These are phyloP conservation scores for Bombyx huttoni DNA, from an alignment of 2,888 invertebrate species.

Conservation along the genomic window DNA sequence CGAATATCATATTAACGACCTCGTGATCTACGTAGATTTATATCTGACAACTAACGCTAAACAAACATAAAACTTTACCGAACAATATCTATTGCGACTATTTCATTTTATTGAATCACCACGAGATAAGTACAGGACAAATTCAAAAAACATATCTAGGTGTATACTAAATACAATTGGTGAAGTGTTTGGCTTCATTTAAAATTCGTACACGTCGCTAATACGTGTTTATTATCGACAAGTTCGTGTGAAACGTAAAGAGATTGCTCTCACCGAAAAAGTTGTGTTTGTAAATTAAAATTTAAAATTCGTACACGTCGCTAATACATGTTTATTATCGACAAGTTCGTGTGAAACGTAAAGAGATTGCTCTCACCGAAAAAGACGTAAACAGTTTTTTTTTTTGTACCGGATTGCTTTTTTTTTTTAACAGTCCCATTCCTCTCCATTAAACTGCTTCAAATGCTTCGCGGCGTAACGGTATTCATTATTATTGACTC, in stretches of 20 bases:
- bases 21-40: constrained; percentile 67
- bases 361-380: constrained; percentile 1
- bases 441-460: background rate
- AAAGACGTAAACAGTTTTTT: background rate
- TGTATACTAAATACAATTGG: background rate
- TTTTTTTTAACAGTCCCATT: background rate
- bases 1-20: constrained; percentile 68
- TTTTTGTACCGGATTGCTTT: background rate
- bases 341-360: constrained; percentile 2
- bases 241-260: constrained; percentile 2
- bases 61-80: constrained; percentile 16
- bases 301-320: background rate
- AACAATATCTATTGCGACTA: constrained; percentile 1
- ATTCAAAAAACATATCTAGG: no score
- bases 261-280: background rate
- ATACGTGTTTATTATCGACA: background rate
- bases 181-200: background rate
- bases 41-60: constrained; percentile 45
- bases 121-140: no score
- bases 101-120: no score
- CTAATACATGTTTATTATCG: background rate
- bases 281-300: no score
- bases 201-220: background rate
- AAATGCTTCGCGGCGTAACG: background rate
- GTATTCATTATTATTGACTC: background rate